Conservation (phyloP, 2,797 vertebrate species). For the Peromyscus attwateri region DNA sequence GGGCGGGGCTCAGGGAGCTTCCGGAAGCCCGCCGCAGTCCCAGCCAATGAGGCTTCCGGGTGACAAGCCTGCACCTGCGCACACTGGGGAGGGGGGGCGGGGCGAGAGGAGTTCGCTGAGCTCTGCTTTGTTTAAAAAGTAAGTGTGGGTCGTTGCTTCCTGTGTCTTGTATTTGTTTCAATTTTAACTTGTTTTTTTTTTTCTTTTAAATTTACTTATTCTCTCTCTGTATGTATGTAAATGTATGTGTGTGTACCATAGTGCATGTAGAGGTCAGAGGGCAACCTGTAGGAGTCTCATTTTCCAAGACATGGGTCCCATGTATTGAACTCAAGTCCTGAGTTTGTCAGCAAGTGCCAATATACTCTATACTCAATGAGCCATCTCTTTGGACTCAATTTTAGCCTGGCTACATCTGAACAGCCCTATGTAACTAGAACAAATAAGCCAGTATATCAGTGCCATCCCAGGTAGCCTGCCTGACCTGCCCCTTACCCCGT, state of each 20-base stretch:
- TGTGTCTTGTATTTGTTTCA: neutral
- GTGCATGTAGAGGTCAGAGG: neutral
- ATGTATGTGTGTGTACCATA: neutral
- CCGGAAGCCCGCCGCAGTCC: neutral
- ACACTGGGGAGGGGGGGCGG: fast-evolving
- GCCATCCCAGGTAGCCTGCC: neutral
- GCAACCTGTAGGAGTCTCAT: neutral
- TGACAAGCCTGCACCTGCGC: fast-evolving
- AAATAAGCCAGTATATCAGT: neutral
- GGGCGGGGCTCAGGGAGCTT: neutral
- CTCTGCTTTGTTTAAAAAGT: fast-evolving
- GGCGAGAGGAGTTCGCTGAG: fast-evolving
- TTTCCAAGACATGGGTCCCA: neutral
- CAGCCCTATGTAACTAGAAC: neutral
- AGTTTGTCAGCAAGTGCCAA: neutral
- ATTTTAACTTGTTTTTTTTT: neutral
- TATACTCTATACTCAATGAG: neutral
- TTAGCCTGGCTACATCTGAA: neutral
- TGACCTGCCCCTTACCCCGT: neutral
- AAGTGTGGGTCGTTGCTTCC: fast-evolving
- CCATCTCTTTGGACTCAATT: neutral
- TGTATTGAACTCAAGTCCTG: neutral
- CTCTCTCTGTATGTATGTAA: neutral
- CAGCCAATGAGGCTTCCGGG: slow-evolving; percentile 15
- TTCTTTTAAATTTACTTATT: neutral